These are phyloP conservation scores for Oxyruncus cristatus DNA, from an alignment of 2,113 vertebrate species.

Conservation along the genomic window DNA sequence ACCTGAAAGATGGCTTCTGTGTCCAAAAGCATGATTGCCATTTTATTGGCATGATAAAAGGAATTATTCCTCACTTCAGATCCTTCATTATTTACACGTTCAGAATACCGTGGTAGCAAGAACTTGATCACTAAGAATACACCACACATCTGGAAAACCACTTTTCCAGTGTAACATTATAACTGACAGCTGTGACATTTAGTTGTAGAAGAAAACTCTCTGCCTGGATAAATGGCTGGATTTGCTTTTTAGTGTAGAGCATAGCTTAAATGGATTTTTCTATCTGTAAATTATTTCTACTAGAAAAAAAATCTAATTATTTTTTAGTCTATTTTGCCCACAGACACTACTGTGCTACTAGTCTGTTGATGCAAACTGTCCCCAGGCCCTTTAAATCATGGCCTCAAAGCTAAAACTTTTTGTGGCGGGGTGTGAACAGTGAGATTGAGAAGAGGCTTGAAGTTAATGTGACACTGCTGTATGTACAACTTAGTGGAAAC, in stretches of 20 bases:
- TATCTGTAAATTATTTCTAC: background rate
- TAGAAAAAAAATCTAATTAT: background rate
- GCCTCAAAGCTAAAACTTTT: background rate
- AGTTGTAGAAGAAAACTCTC: background rate
- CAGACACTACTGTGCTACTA: background rate
- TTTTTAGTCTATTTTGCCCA: background rate
- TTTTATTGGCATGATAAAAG: background rate
- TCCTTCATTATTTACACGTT: background rate
- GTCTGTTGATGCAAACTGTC: background rate
- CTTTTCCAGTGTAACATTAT: background rate
- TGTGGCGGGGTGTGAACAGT: background rate
- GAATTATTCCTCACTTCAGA: background rate
- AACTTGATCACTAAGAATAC: background rate
- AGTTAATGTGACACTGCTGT: background rate
- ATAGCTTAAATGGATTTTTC: background rate
- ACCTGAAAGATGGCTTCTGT: background rate
- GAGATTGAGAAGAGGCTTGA: background rate
- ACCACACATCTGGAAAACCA: background rate
- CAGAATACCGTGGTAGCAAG: background rate
- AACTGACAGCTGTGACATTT: background rate
- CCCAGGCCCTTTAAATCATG: background rate
- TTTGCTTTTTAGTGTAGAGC: background rate
- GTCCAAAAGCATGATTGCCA: background rate
- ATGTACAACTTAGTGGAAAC: background rate
- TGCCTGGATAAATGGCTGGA: background rate